A percentile compares a stretch with the other conserved stretches of the same genome.
These are phyloP conservation scores for Phenganax subtilis DNA, from an alignment of 92 coral and sea anemone genomes.

Conservation along the genomic window DNA sequence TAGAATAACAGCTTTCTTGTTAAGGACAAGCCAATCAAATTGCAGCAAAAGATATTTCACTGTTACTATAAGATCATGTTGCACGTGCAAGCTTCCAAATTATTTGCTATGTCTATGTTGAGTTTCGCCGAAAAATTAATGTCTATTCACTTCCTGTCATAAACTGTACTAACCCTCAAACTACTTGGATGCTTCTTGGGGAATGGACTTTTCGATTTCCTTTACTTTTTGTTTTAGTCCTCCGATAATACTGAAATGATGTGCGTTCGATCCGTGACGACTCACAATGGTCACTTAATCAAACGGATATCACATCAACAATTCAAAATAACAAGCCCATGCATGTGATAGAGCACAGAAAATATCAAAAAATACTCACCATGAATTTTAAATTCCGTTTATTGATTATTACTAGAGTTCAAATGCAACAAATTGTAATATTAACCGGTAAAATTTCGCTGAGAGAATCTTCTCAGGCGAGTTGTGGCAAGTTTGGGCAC, in stretches of 20 bases:
- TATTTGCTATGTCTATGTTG: conserved; percentile 1
- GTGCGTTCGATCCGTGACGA: conserved; percentile 1
- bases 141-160: conserved; percentile 1
- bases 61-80: background rate
- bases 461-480: background rate
- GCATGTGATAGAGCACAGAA: background rate
- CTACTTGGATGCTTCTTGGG: background rate
- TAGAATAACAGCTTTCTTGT: conserved; percentile 6
- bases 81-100: background rate
- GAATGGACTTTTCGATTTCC: background rate
- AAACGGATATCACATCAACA: background rate
- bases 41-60: background rate
- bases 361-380: conserved; percentile 11
- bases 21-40: conserved; percentile 24
- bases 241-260: background rate
- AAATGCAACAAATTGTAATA: background rate
- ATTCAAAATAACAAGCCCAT: background rate
- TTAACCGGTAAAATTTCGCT: background rate
- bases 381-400: background rate
- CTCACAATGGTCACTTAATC: conserved; percentile 12
- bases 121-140: background rate
- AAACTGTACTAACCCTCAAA: conserved; percentile 15
- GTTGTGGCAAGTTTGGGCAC: conserved; percentile 24
- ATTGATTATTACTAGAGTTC: background rate
- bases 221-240: conserved; percentile 21